Base-by-base conservation (phyloP, 2,888 invertebrate species). In the Metopia argyrocephala region DNA sequence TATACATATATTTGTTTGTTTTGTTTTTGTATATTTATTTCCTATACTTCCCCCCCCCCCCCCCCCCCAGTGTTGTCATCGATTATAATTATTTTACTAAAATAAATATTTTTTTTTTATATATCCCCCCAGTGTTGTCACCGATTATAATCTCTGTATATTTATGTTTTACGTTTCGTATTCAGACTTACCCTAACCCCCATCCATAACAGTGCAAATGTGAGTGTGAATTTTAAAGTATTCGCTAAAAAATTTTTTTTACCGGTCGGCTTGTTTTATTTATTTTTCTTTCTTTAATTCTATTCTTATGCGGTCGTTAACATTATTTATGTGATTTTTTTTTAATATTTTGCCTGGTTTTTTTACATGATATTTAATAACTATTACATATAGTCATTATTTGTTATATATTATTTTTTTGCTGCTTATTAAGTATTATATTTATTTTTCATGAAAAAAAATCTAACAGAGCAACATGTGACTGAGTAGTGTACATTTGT, bases 401-500 rank as follows among this genome's bases (percentile, higher is more conserved):
- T n/a, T 54, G 25, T 28, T 45, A 61, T 23, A 20, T 66, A 21
- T 59, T 54, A 38, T 45, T 57, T 57, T 71, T 61, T 56, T 64
- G 68, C 48, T 70, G 65, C 20, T 48, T 52, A 62, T 38, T 15
- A 38, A 20, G 54, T 56, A 50, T 15, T 59, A n/a, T 61, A 7
- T 71, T 66, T 21, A 25, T 65, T 59, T 46, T 48, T 46, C 45
- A 31, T 12, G 12, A 1, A 31, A 31, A 38, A 38, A 1, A 38
- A 38, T 4, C 15, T 38, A 38, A 38, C 52, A 59, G 28, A 31
- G 59, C 64, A 79, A 79, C 84, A 83, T 83, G 83, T 83, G 83
- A 83, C 80, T 75, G 71, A 78, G 76, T 54, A 76, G 76, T 82
- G 84, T 78, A 83, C 80, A 45, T 56, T 74, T 38, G 38, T 15